Conservation (phyloP, 2,797 vertebrate genomes). For the Acanthurus lineatus region DNA sequence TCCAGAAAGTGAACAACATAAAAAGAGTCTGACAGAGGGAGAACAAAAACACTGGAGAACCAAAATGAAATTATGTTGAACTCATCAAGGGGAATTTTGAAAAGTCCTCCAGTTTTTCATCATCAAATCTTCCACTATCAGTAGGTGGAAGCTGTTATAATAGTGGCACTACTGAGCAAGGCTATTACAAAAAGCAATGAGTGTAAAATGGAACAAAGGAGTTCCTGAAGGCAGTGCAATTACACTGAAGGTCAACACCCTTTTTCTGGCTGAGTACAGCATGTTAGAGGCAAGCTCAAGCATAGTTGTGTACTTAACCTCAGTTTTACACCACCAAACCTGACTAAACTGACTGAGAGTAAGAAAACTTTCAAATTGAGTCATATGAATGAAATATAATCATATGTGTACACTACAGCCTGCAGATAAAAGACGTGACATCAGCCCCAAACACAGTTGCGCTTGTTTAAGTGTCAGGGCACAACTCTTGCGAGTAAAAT, state of each 20-base stretch:
- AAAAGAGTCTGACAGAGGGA: background rate
- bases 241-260: slow-evolving; percentile 54
- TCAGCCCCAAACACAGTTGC: background rate
- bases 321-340: slow-evolving; percentile 45
- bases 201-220: slow-evolving; percentile 42
- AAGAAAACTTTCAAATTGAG: background rate
- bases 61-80: too few species aligned
- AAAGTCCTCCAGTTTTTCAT: too few species aligned
- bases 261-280: slow-evolving; percentile 9
- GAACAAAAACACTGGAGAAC: background rate
- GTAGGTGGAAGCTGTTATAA: background rate
- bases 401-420: background rate
- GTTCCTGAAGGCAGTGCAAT: slow-evolving; percentile 41
- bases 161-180: background rate
- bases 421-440: background rate
- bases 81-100: too few species aligned
- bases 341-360: background rate
- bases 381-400: slow-evolving; percentile 1
- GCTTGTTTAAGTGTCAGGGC: background rate
- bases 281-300: slow-evolving; percentile 46
- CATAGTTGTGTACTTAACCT: slow-evolving; percentile 33
- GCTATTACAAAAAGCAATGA: slow-evolving; percentile 8
- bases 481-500: slow-evolving; percentile 19
- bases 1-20: too few species aligned
- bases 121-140: too few species aligned